Evolutionary conservation across 2,888 invertebrate genomes (phyloP).

Genomic region (Apamea anceps): DNA sequence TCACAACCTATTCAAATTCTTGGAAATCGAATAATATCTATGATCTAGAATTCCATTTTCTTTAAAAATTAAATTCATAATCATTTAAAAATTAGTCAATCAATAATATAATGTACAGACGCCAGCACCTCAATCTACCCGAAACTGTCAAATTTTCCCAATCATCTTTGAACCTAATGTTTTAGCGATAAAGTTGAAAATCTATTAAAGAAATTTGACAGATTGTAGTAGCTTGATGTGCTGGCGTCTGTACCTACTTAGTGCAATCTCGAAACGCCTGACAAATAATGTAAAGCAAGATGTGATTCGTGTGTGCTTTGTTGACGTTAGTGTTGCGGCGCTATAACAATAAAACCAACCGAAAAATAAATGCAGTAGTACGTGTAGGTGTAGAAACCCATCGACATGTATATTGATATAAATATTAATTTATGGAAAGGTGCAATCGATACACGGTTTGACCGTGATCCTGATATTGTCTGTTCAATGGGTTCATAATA

Average conservation of each 20-base stretch:
- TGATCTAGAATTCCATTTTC: conserved; percentile 1
- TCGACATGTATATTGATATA: conserved; percentile 19
- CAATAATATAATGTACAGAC: background rate
- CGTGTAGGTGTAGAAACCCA: conserved; percentile 8
- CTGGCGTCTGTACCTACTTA: background rate
- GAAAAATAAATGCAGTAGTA: conserved; percentile 23
- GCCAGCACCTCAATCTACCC: too few relatives aligned
- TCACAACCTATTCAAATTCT: conserved; percentile 8
- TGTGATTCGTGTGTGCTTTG: conserved; percentile 44
- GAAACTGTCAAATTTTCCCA: too few relatives aligned
- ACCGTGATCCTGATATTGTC: conserved; percentile 4
- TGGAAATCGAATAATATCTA: background rate
- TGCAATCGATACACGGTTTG: conserved; percentile 27
- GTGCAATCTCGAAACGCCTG: conserved; percentile 56
- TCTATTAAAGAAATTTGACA: too few relatives aligned
- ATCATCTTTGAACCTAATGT: too few relatives aligned
- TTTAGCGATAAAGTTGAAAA: too few relatives aligned
- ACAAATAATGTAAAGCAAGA: conserved; percentile 59
- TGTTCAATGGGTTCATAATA: background rate
- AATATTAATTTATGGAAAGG: conserved; percentile 25
- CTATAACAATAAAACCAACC: conserved; percentile 24
- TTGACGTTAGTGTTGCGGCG: conserved; percentile 49
- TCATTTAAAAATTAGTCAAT: background rate
- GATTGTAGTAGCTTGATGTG: too few relatives aligned
- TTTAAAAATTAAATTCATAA: too few relatives aligned